Conservation (phyloP, 2,888 invertebrate genomes). For the Podabrus alpinus region DNA sequence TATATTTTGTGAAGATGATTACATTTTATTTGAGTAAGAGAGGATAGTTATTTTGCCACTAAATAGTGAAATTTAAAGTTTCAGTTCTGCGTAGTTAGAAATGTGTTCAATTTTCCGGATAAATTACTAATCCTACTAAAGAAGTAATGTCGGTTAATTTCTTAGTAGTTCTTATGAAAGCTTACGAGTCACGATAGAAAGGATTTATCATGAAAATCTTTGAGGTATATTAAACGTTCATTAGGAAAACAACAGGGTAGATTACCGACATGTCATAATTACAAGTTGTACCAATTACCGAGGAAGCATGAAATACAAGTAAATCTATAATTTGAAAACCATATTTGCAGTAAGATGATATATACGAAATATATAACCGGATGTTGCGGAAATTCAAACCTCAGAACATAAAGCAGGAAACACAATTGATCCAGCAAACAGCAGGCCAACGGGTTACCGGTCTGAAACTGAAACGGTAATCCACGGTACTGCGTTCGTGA, state of each 20-base stretch:
- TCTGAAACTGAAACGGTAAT: constrained; percentile 39
- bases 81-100: constrained; percentile 16
- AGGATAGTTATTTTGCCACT: not conserved
- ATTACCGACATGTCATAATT: constrained; percentile 26
- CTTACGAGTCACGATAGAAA: constrained; percentile 29
- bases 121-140: constrained; percentile 30
- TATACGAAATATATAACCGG: constrained; percentile 27
- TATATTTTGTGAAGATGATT: not conserved
- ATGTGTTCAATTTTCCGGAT: constrained; percentile 31
- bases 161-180: constrained; percentile 30
- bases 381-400: constrained; percentile 40
- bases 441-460: constrained; percentile 35
- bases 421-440: constrained; percentile 42
- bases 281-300: constrained; percentile 13
- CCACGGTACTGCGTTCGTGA: constrained; percentile 44
- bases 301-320: not conserved
- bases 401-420: constrained; percentile 39
- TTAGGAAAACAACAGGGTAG: constrained; percentile 15
- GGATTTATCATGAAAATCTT: constrained; percentile 30
- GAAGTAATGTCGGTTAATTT: constrained; percentile 30
- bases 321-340: constrained; percentile 14
- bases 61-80: not conserved
- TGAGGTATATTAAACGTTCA: constrained; percentile 27
- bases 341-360: constrained; percentile 19
- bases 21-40: not conserved